These are phyloP conservation scores for Eumaeus atala DNA, from an alignment of 1,140 invertebrate species.

Conservation along the genomic window DNA sequence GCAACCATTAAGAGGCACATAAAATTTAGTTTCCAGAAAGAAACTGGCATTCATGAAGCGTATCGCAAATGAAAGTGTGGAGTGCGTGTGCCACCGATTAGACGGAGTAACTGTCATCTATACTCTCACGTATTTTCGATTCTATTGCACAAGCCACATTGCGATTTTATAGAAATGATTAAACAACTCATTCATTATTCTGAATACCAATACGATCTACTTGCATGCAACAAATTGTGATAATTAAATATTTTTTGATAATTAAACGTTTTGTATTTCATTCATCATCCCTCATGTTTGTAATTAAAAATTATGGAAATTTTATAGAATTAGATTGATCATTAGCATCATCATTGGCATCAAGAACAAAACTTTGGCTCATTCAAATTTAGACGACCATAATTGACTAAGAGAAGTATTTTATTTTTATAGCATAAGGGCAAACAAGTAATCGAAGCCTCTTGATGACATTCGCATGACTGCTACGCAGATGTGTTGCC, in stretches of 20 bases:
- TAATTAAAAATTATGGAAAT: too few relatives aligned
- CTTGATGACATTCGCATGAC: too few relatives aligned
- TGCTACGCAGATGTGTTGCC: too few relatives aligned
- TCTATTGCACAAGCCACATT: conserved; percentile 37
- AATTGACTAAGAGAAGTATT: too few relatives aligned
- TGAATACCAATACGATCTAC: conserved; percentile 49
- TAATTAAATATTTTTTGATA: too few relatives aligned
- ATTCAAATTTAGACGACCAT: too few relatives aligned
- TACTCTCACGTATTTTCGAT: conserved; percentile 35
- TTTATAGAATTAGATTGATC: too few relatives aligned
- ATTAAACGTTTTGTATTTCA: not conserved
- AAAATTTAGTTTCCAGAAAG: conserved; percentile 23
- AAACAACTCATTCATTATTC: conserved; percentile 51
- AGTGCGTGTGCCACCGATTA: conserved; percentile 34
- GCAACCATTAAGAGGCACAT: conserved; percentile 24
- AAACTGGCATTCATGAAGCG: conserved; percentile 36
- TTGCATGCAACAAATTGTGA: conserved; percentile 55
- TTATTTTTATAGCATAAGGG: too few relatives aligned
- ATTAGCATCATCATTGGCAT: too few relatives aligned
- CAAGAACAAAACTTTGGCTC: too few relatives aligned
- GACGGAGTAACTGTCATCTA: conserved; percentile 39
- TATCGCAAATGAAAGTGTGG: conserved; percentile 43
- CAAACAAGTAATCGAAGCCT: too few relatives aligned
- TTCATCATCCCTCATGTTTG: too few relatives aligned
- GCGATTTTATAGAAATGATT: conserved; percentile 56